Evolutionary conservation across 2,888 invertebrate genomes (phyloP).

Genomic region (Agonopterix subpropinquella): DNA sequence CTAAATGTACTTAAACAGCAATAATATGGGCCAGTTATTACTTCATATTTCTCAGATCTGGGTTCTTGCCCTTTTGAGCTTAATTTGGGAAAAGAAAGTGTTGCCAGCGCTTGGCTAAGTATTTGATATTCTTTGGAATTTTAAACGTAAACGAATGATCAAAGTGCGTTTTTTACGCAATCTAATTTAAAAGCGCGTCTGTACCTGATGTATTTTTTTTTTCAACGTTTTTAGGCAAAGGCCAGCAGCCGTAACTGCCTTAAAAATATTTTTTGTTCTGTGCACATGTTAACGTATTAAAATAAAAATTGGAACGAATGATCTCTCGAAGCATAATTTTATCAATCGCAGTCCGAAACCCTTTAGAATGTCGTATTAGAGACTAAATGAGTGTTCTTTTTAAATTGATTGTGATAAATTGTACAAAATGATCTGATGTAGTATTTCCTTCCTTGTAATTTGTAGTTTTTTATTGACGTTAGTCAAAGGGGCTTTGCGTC

Average conservation of each 20-base stretch:
- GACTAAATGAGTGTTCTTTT: constrained; percentile 46
- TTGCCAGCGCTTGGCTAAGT: too few species aligned
- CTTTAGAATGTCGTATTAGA: not conserved
- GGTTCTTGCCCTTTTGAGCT: too few species aligned
- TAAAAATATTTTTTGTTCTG: not conserved
- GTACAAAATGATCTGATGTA: constrained; percentile 67
- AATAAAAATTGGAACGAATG: constrained; percentile 12
- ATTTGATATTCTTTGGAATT: too few species aligned
- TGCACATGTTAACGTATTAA: not conserved
- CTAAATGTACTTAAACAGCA: not conserved
- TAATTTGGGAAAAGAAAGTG: too few species aligned
- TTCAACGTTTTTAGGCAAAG: not conserved
- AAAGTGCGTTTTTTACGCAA: not conserved
- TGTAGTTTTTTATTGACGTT: constrained; percentile 51
- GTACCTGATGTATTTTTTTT: constrained; percentile 5
- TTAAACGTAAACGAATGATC: too few species aligned
- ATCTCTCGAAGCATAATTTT: constrained; percentile 29
- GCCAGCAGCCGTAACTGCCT: not conserved
- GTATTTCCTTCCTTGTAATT: constrained; percentile 52
- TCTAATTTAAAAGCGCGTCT: constrained; percentile 5
- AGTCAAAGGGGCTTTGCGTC: constrained; percentile 24
- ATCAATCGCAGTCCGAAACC: not conserved
- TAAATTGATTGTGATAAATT: constrained; percentile 63
- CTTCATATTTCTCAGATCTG: too few species aligned
- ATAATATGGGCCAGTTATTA: not conserved